Base-by-base conservation (phyloP, 1,140 invertebrate genomes). In the Lordiphosa mommai region DNA sequence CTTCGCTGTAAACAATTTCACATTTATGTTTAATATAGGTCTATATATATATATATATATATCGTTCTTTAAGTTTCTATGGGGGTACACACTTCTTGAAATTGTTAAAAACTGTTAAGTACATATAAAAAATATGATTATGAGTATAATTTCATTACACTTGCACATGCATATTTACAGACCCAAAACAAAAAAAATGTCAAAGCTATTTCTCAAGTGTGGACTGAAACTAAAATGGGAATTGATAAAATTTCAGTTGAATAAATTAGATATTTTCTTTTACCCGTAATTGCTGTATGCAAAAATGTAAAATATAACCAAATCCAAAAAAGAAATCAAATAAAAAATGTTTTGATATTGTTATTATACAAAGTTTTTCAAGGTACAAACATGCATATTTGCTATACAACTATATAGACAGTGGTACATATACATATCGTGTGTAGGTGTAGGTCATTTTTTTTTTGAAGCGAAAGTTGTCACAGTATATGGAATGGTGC, bases 241-340 rank as follows among this genome's bases (percentile, higher is more conserved):
- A 40, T 16, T 6, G 27, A n/a, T 27, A 10, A 43, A 43, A 27
- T 27, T 43, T 43, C n/a, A 43, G 27, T 43, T 43, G 10, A 17
- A 40, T 40, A 17, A 16, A 20, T 17, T 40, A 34, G 33, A 43
- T 48, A 37, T 61, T 41, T 33, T 41, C 29, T 68, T 49, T 67
- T 80, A 82, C 76, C 76, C 76, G 76, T 82, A 82, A 68, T 82
- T 82, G 57, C 68, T 72, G 77, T 82, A 27, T 79, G 58, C 73
- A 82, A 73, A 48, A 57, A 32, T 66, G 38, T 66, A 32, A 66
- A 65, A 56, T 49, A 51, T 23, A 57, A 41, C 10, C 1, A 46
- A 46, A 29, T n/a, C 14, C 6, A 33, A 32, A 33, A 10, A 29
- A 46, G 46, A 57, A 46, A 36, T 32, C 47, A 66, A 66, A 23